phyloP scores from a whole-genome alignment of 2,113 vertebrate species.

The Girardinichthys multiradiatus region DNA sequence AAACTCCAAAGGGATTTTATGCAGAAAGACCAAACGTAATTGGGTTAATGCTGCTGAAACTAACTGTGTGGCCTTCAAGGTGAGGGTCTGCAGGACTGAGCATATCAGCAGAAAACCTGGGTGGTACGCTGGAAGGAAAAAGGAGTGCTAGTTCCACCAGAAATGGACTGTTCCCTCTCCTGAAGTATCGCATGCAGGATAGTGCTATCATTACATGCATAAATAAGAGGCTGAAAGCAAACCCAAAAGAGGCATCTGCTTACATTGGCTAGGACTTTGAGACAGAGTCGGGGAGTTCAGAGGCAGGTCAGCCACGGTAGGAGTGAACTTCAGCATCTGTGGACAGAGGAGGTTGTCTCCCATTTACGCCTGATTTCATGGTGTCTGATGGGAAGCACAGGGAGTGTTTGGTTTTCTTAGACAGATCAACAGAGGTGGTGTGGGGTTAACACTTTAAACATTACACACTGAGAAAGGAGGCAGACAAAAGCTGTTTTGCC shows the following conservation, averaged over 20 bases:
- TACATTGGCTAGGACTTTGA: conserved; percentile 63
- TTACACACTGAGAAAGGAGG: neutral
- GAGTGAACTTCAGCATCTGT: conserved; percentile 47
- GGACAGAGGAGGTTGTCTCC: conserved; percentile 13
- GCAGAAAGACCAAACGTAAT: conserved; percentile 51
- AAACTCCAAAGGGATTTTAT: neutral
- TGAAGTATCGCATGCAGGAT: conserved; percentile 56
- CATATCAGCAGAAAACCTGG: conserved; percentile 43
- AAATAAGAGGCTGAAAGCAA: conserved; percentile 59
- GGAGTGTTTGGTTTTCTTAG: conserved; percentile 59
- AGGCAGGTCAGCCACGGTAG: conserved; percentile 62
- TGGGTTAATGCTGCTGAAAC: conserved; percentile 57
- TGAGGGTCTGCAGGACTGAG: conserved; percentile 55
- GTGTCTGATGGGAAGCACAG: conserved; percentile 27
- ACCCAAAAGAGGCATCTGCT: conserved; percentile 68
- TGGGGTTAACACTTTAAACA: conserved; percentile 30
- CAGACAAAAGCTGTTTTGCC: neutral
- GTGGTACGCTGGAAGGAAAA: conserved; percentile 40
- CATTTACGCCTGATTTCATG: conserved; percentile 47
- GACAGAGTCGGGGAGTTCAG: conserved; percentile 68
- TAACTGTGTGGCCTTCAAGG: conserved; percentile 63
- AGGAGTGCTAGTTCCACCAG: conserved; percentile 56
- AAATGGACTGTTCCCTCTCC: conserved; percentile 54
- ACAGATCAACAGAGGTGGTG: conserved; percentile 55
- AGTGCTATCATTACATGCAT: conserved; percentile 65